Base-by-base conservation (phyloP, 2,888 invertebrate genomes). In the Nephrocerus scutellatus region DNA sequence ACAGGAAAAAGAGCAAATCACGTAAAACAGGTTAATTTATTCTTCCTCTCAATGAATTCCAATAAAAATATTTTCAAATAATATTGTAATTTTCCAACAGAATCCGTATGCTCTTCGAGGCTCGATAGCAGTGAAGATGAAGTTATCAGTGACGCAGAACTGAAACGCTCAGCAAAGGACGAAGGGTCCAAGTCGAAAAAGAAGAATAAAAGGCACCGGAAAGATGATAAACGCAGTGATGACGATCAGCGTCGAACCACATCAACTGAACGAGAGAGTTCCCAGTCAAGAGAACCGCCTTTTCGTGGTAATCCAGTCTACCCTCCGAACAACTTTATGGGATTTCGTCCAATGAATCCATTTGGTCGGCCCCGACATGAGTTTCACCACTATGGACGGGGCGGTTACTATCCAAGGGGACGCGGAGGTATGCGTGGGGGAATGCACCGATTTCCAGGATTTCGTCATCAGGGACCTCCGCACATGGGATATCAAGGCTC, bases 241-340 rank as follows among this genome's bases (percentile, higher is more conserved):
- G 55, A 51, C 1, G 29, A 53, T 16, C 12, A 56, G 52, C n/a
- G 49, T 53, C 1, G 57, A 55, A 12, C 56, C 55, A 1, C 53
- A n/a, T n/a, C n/a, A n/a, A n/a, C n/a, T n/a, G n/a, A n/a, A n/a
- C n/a, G n/a, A n/a, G n/a, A n/a, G n/a, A n/a, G n/a, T n/a, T n/a
- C n/a, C n/a, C n/a, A n/a, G n/a, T n/a, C n/a, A n/a, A n/a, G n/a
- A n/a, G n/a, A n/a, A n/a, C n/a, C n/a, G n/a, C n/a, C n/a, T n/a
- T n/a, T n/a, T n/a, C n/a, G n/a, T n/a, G n/a, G n/a, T n/a, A n/a
- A n/a, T 13, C 14, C 30, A 5, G 12, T 21, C 0, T 48, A 23
- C 5, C 22, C 32, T n/a, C 47, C 47, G 22, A 52, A 54, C 18
- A 34, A 41, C 14, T 49, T 46, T 37, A 48, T 48, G 29, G 44